Conservation (phyloP, 1,140 invertebrate species). For the Telenomus remus region DNA sequence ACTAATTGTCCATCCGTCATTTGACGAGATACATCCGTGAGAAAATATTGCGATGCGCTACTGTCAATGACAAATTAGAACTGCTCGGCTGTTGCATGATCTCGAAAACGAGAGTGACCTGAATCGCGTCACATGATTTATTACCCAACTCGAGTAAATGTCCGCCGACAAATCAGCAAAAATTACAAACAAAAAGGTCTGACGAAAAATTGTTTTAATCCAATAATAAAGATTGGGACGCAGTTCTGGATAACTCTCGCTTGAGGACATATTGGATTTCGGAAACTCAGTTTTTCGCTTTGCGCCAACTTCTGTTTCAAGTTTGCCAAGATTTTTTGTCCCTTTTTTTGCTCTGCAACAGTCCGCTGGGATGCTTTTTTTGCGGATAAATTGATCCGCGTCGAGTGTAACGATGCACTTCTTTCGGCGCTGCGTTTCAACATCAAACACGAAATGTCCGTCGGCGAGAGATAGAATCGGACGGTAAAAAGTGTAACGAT, state of each 20-base stretch:
- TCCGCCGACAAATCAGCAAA: too few species aligned
- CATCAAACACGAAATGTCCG: constrained; percentile 40
- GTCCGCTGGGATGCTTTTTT: not conserved
- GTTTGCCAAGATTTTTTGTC: not conserved
- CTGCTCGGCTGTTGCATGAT: constrained; percentile 9
- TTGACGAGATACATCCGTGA: constrained; percentile 53
- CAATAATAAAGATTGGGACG: too few species aligned
- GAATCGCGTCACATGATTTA: not conserved
- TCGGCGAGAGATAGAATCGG: constrained; percentile 33
- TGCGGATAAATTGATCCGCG: constrained; percentile 14
- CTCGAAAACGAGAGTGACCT: constrained; percentile 8
- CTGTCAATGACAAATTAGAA: constrained; percentile 32
- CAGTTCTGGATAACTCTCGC: too few species aligned
- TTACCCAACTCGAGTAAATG: too few species aligned
- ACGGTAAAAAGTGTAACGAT: constrained; percentile 57
- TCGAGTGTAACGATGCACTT: constrained; percentile 26
- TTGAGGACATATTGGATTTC: too few species aligned
- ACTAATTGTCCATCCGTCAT: constrained; percentile 53
- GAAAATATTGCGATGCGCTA: constrained; percentile 44
- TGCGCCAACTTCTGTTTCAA: too few species aligned
- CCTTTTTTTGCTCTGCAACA: constrained; percentile 7
- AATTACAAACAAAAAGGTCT: too few species aligned
- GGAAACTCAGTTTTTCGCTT: too few species aligned
- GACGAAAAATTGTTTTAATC: too few species aligned
- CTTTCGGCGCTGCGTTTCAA: constrained; percentile 20